Percentiles rank a stretch among this genome's conserved stretches.
These are phyloP conservation scores for Drosophila mulleri DNA, from an alignment of 2,888 invertebrate genomes.

Conservation along the genomic window DNA sequence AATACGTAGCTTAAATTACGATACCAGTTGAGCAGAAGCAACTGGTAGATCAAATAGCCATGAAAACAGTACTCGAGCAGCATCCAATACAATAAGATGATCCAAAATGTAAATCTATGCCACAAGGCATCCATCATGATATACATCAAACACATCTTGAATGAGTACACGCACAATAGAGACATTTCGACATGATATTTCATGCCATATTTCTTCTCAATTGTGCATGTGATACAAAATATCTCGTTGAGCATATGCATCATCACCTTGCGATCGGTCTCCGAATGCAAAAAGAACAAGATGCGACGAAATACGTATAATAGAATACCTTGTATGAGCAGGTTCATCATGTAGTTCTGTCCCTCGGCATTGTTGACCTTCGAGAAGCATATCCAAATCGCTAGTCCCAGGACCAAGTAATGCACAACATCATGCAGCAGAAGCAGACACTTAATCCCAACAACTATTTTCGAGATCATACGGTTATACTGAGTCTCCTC, in stretches of 20 bases:
- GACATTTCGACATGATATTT: constrained; percentile 43
- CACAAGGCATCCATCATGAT: constrained; percentile 33
- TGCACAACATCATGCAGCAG: constrained; percentile 17
- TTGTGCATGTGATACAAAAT: constrained; percentile 32
- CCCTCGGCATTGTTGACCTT: constrained; percentile 33
- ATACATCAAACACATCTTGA: constrained; percentile 39
- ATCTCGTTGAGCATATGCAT: constrained; percentile 51
- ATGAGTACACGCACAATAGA: constrained; percentile 34
- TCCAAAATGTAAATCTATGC: constrained; percentile 35
- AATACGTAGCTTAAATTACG: constrained; percentile 45
- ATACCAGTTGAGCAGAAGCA: constrained; percentile 54
- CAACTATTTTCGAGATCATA: constrained; percentile 31
- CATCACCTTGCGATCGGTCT: constrained; percentile 40
- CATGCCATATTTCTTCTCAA: constrained; percentile 51
- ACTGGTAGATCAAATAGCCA: constrained; percentile 56
- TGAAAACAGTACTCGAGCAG: constrained; percentile 56
- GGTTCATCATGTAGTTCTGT: constrained; percentile 46
- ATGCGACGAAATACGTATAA: constrained; percentile 39
- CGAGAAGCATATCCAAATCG: constrained; percentile 28
- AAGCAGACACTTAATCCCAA: constrained; percentile 33
- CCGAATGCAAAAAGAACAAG: constrained; percentile 46
- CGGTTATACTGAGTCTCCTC: constrained; percentile 38
- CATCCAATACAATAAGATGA: constrained; percentile 51
- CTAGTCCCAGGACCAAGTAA: constrained; percentile 33
- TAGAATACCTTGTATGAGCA: constrained; percentile 10